Evolutionary conservation across 2,888 invertebrate species (phyloP), one percentile per base, ranked within the genome.

Genomic region (Drosophila nigricruria): DNA sequence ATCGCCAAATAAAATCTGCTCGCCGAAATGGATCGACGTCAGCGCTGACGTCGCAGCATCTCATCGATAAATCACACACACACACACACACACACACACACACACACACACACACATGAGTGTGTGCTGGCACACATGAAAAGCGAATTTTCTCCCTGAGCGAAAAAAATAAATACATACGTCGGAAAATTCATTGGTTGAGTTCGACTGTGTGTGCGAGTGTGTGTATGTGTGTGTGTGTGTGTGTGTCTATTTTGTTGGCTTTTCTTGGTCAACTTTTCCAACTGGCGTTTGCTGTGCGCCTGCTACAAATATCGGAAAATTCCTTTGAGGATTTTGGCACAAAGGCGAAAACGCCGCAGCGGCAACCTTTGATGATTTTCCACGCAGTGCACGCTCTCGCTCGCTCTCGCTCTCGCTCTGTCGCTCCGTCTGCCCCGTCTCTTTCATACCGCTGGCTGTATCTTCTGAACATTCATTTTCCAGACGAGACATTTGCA

Each of bases 251-350:
- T 68, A 45, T 74, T 73, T 79, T 63, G 71, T 75, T 75, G 80
- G 83, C 73, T 84, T 88, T 84, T 84, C 84, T 84, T 86, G 84
- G 87, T 88, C 87, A 84, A 77, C 70, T 82, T 77, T 77, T 71
- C 77, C 74, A 79, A 69, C 87, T 85, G 73, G 34, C 47, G 67
- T 8, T 57, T 76, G 58, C 88, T 88, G 84, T 77, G 87, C 89
- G 86, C 92, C 92, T 90, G 90, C 76, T 92, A 84, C 70, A 78
- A 89, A 90, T 90, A 92, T 91, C 92, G 92, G 92, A 92, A 92
- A 92, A 92, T 92, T 92, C 92, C 91, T 91, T 91, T 92, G 92
- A 91, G 91, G 91, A 91, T 89, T 87, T 83, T 88, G 82, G 79
- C 81, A 87, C 88, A 91, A 91, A 91, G 91, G 85, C 84, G 72